phyloP scores from a whole-genome alignment of 2,797 vertebrate genomes.

The Tragopan temminckii region DNA sequence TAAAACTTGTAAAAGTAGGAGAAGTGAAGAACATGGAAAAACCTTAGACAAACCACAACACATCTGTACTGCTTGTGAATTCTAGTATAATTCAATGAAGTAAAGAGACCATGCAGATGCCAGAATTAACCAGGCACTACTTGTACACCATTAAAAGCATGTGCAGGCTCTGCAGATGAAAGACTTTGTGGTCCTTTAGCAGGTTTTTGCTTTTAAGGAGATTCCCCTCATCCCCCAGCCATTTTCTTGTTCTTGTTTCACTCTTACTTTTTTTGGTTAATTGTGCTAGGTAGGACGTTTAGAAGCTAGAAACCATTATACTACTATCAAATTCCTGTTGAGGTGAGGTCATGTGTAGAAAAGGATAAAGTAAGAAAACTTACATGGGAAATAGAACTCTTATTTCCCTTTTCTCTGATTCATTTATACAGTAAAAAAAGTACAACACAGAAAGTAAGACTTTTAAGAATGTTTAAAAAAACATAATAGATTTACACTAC shows the following conservation, averaged over 20 bases:
- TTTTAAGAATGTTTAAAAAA: too few species aligned
- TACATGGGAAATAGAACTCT: neutral
- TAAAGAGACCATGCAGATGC: neutral
- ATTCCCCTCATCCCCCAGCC: accelerated
- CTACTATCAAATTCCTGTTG: neutral
- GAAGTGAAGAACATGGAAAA: neutral
- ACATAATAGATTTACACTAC: neutral
- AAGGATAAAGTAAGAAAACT: neutral
- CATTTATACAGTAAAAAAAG: neutral
- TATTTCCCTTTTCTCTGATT: neutral
- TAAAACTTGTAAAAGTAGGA: neutral
- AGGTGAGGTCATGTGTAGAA: neutral
- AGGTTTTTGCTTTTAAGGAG: neutral
- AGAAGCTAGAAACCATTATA: neutral
- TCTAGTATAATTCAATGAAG: neutral
- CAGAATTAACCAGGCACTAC: neutral
- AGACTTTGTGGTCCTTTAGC: neutral
- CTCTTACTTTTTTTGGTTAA: neutral
- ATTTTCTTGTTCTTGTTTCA: neutral
- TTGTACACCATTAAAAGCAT: neutral
- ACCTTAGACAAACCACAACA: neutral
- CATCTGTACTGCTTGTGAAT: neutral
- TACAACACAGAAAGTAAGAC: neutral
- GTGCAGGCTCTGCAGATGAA: neutral
- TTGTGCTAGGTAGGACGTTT: neutral